Percentiles rank a stretch among this genome's conserved stretches.
These are phyloP conservation scores for Tauraco hartlaubi DNA, from an alignment of 2,797 vertebrate species.

Conservation along the genomic window DNA sequence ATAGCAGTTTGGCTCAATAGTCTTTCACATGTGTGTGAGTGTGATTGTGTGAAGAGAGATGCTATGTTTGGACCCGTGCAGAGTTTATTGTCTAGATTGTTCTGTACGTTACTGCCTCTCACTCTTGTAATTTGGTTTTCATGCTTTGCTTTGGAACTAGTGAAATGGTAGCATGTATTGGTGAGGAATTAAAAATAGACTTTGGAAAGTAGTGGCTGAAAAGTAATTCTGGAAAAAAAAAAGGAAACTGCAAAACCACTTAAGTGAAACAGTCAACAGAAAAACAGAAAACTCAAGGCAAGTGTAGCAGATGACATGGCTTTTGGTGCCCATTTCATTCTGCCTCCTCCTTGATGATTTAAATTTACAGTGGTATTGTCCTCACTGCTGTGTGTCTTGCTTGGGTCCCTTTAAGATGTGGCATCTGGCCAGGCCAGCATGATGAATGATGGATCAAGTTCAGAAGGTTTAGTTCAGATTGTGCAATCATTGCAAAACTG, in stretches of 20 bases:
- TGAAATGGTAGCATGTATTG: neutral
- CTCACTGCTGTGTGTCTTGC: neutral
- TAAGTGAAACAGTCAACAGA: neutral
- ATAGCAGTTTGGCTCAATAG: neutral
- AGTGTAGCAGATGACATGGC: neutral
- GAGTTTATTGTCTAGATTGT: neutral
- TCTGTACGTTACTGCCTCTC: neutral
- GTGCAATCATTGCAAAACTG: neutral
- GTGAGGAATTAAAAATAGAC: neutral
- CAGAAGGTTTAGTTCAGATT: neutral
- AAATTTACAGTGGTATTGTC: neutral
- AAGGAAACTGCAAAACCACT: neutral
- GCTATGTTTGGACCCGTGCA: neutral
- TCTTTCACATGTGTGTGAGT: neutral
- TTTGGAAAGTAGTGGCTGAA: neutral
- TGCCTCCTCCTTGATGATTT: neutral
- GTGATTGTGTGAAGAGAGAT: neutral
- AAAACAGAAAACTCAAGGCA: neutral
- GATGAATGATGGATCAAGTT: neutral
- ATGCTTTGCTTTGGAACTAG: neutral
- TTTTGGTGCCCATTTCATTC: neutral
- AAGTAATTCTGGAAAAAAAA: neutral
- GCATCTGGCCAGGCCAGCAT: neutral
- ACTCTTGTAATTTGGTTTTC: neutral
- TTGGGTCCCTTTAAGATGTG: neutral